Evolutionary conservation across 1,140 invertebrate genomes (phyloP), one percentile per base, ranked within the genome.

Genomic region (Drosophila neocordata): DNA sequence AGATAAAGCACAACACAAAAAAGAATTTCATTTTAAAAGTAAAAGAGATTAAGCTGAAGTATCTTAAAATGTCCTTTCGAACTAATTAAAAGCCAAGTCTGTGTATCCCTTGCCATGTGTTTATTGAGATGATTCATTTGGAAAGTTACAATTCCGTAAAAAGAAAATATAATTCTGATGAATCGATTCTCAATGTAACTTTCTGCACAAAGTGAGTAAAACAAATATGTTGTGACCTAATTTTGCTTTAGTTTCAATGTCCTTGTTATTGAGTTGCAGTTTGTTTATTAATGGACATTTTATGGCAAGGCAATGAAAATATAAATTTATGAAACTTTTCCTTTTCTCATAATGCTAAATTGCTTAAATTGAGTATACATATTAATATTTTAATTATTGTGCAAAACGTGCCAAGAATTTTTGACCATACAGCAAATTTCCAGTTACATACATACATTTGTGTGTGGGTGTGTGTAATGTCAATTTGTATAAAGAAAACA

Each of bases 371-470:
- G n/a, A n/a, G n/a, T n/a, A 59, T 35, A 31, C 7, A 20, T 51
- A 57, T 27, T 35, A 38, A 52, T 1, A 55, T 41, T 58, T 73
- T 56, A 73, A 73, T 73, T 63, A 27, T 44, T 31, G 2, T 56
- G 56, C 37, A 44, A 44, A 73, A 73, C 56, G 69, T 73, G 71
- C 62, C 37, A 51, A n/a, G 69, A 73, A 66, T 66, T 37, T 48
- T 24, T 48, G 9, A 18, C 13, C 20, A 27, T 24, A 27, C 24
- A 31, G 51, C 35, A 44, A 55, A 70, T 61, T 41, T 24, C 22
- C 37, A 72, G 48, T 31, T 55, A 22, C 0, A 34, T 31, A 48
- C 9, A 35, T 12, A 12, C 2, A 35, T 35, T 12, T 4, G 15
- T 20, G 7, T 48, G 7, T 18, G 7, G 1, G 13, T 1, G 20